phyloP scores from a whole-genome alignment of 2,113 vertebrate species.

The Ophiodon elongatus region DNA sequence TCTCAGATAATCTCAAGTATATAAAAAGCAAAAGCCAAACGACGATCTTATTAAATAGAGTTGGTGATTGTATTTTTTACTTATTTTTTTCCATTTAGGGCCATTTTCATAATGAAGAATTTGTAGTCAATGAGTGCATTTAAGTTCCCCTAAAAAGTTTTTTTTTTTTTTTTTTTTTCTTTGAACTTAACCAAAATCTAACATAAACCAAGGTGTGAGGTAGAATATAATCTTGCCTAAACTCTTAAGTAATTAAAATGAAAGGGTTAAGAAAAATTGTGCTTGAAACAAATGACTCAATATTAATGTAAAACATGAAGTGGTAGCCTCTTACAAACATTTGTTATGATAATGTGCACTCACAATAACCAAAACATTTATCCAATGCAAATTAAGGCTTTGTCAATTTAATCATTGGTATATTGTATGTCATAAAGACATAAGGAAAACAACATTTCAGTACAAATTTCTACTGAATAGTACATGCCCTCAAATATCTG shows the following conservation, averaged over 20 bases:
- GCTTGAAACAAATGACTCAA: conserved; percentile 32
- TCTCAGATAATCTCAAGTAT: conserved; percentile 55
- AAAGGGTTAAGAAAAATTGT: conserved; percentile 28
- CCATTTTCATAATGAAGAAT: conserved; percentile 31
- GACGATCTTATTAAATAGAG: conserved; percentile 46
- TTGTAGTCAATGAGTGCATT: conserved; percentile 36
- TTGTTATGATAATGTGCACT: conserved; percentile 28
- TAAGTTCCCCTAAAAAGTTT: not conserved
- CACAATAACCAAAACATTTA: conserved; percentile 45
- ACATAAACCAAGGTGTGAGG: conserved; percentile 58
- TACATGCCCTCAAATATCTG: conserved; percentile 35
- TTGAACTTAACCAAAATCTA: conserved; percentile 33
- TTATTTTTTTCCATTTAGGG: conserved; percentile 9
- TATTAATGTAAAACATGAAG: conserved; percentile 15
- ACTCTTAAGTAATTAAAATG: conserved; percentile 6
- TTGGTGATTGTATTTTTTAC: conserved; percentile 61
- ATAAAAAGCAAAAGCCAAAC: conserved; percentile 47
- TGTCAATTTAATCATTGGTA: conserved; percentile 72
- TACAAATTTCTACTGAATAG: conserved; percentile 22
- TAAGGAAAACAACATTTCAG: conserved; percentile 32
- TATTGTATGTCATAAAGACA: conserved; percentile 45
- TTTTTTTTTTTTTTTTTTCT: conserved; percentile 18
- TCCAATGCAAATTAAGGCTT: conserved; percentile 69
- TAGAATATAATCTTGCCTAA: conserved; percentile 62
- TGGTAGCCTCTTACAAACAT: not conserved